Base-by-base conservation (phyloP, 30 jellyfish, hydroid and myxozoan genomes). In the Hydra vulgaris region DNA sequence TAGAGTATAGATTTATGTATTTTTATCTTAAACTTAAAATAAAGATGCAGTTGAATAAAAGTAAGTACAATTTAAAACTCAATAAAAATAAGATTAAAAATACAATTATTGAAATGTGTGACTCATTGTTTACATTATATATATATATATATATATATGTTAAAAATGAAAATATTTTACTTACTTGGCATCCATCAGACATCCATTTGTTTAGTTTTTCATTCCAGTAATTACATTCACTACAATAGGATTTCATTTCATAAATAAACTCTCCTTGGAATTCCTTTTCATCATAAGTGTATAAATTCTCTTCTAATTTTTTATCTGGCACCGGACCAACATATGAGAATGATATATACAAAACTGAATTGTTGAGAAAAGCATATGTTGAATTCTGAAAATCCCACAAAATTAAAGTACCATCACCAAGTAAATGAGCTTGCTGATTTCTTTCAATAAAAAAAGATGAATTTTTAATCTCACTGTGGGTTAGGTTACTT, bases 151-250 rank as follows among this genome's bases (percentile, higher is more conserved):
- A n/a, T n/a, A n/a, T n/a, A n/a, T n/a, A n/a, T n/a, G n/a, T n/a
- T n/a, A n/a, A n/a, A 12, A 40, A 40, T 3, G 61, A 3, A 40
- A 40, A 3, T 40, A 5, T 12, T 40, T 5, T 40, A 40, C 61
- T 3, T 40, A 40, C 61, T 87, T 79, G 79, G 77, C 95, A 83
- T 5, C 96, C 97, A 24, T 82, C 89, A 54, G 70, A 82, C 15
- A 84, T 21, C 97, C 97, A 90, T 53, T 27, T 66, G 70, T 83
- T 77, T 23, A 61, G 25, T 0, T 18, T 20, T 25, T 52, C 55
- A 79, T 74, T 70, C 90, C 90, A 86, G 83, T 81, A 90, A 22
- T 88, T 86, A 70, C 97, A 90, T 71, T 79, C 82, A 21, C 85
- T 71, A 7, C 96, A 76, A 23, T 81, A 90, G 68, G 93, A 56